Conservation (phyloP, 2,888 invertebrate species). For the Drosophila parthenogenetica region DNA sequence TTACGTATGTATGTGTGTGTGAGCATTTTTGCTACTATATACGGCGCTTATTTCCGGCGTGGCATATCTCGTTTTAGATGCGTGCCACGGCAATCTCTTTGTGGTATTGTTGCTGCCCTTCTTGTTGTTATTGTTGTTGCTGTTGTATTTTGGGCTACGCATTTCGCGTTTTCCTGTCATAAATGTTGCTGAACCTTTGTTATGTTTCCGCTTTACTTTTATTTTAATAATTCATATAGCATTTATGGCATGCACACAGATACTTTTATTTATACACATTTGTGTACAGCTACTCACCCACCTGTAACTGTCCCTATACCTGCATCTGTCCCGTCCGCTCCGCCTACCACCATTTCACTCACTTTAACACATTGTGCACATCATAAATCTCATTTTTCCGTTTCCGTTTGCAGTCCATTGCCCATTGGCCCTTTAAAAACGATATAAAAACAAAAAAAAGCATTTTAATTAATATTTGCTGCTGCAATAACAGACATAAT, state of each 20-base stretch:
- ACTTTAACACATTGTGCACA: constrained; percentile 57
- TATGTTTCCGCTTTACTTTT: constrained; percentile 80
- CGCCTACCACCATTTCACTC: neutral
- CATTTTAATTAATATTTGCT: constrained; percentile 60
- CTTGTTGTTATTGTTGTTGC: neutral
- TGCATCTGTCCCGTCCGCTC: constrained; percentile 43
- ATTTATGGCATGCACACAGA: constrained; percentile 73
- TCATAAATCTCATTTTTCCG: constrained; percentile 82
- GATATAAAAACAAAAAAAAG: constrained; percentile 17
- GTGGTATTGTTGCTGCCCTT: constrained; percentile 25
- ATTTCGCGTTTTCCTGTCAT: constrained; percentile 80
- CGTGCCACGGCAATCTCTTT: constrained; percentile 75
- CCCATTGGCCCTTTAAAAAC: constrained; percentile 25
- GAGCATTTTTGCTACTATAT: constrained; percentile 57
- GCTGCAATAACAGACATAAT: constrained; percentile 28
- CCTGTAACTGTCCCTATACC: constrained; percentile 9
- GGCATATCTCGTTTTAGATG: constrained; percentile 81
- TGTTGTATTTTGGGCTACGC: constrained; percentile 56
- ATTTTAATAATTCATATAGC: constrained; percentile 79
- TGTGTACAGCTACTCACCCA: constrained; percentile 9
- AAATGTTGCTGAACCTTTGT: constrained; percentile 79
- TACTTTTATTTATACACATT: constrained; percentile 69
- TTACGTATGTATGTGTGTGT: constrained; percentile 24
- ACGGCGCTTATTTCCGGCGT: constrained; percentile 76
- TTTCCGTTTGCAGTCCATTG: constrained; percentile 67